Base-by-base conservation (phyloP, 2,113 vertebrate genomes). In the Notothenia coriiceps region DNA sequence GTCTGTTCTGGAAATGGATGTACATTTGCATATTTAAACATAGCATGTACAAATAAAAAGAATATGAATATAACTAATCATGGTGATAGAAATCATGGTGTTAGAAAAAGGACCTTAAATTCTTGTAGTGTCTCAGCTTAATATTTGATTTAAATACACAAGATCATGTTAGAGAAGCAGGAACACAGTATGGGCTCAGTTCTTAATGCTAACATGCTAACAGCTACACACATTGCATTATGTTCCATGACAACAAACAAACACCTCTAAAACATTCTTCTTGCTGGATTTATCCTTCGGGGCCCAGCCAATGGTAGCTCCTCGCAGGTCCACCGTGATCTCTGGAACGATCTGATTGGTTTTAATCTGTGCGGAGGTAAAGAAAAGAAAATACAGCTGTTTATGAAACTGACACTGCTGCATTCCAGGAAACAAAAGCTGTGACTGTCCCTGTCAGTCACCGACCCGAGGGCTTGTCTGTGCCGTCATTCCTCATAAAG, bases 211-310 rank as follows among this genome's bases (percentile, higher is more conserved):
- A 18, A 35, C 7, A 14, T 59, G 72, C 46, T 47, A 9, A 0
- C n/a, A 47, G 3, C 1, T 22, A 15, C 55, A 44, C 17, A 52
- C 14, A 65, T 7, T 35, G 40, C 8, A 15, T 44, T 47, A 10
- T 17, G 10, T n/a, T 46, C 12, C 3, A 10, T 3, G 67, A 81
- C 82, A 55, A 40, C 56, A 70, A 69, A 84, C 7, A 12, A n/a
- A 2, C 94, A 98, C 98, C 95, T 99, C 97, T 51, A 99, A 85
- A 65, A 99, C 97, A 2, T 99, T 96, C 85, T 98, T 99, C 89
- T 97, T 99, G 94, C 98, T 99, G 63, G 98, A 99, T 65, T 98
- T 99, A 29, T 98, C 97, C 86, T 94, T 98, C n/a, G 92, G 2
- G 0, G 97, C 98, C 97, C 96, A 95, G 81, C 87, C 25, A 9